Conservation (phyloP, 2,888 invertebrate species). For the Leptinotarsa juncta region DNA sequence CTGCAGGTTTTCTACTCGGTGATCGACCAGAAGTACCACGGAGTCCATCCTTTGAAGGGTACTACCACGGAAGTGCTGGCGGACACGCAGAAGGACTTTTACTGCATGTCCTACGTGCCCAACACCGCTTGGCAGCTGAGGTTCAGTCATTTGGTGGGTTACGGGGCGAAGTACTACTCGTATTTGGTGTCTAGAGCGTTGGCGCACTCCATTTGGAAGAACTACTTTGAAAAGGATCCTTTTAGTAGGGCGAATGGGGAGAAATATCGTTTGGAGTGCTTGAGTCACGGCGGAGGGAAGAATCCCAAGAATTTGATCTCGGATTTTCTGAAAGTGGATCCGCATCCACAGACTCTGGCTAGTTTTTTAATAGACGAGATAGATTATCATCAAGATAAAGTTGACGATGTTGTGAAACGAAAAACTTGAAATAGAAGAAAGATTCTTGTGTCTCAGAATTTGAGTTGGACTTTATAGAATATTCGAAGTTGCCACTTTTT, state of each 20-base stretch:
- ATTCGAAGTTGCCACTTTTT: too few relatives aligned
- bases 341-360: conserved; percentile 82
- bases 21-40: conserved; percentile 91
- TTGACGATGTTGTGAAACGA: conserved; percentile 47
- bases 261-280: conserved; percentile 78
- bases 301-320: conserved; percentile 83
- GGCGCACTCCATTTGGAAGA: conserved; percentile 93
- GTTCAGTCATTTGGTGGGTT: conserved; percentile 96
- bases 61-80: conserved; percentile 81
- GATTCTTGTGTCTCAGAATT: too few relatives aligned
- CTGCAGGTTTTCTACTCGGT: conserved; percentile 71
- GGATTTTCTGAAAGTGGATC: conserved; percentile 81
- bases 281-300: conserved; percentile 89
- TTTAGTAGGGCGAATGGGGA: conserved; percentile 83
- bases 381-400: conserved; percentile 65
- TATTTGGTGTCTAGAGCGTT: conserved; percentile 95
- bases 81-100: conserved; percentile 84
- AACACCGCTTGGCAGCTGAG: conserved; percentile 97
- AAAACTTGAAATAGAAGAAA: conserved; percentile 11
- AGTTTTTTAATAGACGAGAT: conserved; percentile 82
- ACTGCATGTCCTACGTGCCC: conserved; percentile 86
- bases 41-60: conserved; percentile 67
- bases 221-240: conserved; percentile 83
- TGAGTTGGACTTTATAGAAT: too few relatives aligned
- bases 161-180: conserved; percentile 98